Evolutionary conservation across 2,888 invertebrate species (phyloP), one percentile per base, ranked within the genome.

Genomic region (Lycophotia porphyrea): DNA sequence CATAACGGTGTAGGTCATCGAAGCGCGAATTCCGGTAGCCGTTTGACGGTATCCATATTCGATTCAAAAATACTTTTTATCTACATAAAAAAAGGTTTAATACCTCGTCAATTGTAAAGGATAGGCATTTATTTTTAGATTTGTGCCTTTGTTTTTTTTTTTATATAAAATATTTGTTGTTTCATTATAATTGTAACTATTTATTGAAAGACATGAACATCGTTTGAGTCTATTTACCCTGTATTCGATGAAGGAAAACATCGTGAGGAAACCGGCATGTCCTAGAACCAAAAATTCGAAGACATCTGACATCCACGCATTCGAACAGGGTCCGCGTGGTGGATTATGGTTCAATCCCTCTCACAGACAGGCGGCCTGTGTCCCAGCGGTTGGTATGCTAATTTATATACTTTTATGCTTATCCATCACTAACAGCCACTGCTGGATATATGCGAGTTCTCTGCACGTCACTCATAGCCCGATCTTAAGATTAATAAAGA

Each of bases 1-100:
- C 92, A 91, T 92, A 92, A 92, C 91, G 89, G 92, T 82, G 74
- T 76, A 71, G 78, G 81, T 86, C 85, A 87, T 79, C 68, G 86
- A 81, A 73, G 81, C 81, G 84, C 84, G 82, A 92, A 93, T 89
- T 92, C 93, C 92, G 91, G 93, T 93, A 93, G 93, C 92, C 78
- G 87, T 91, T 91, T 90, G 91, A 88, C 84, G 80, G 88, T 88
- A 87, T 85, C 83, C 47, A 73, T 78, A 79, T 72, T 86, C 83
- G 85, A 83, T 76, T 66, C 71, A 80, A 85, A 82, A 87, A 82
- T 80, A 83, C 74, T 74, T 76, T 74, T 80, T 73, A 27, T 52
- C 1, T 52, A 11, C 65, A 70, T 52, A 71, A 82, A 78, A 86
- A 87, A 83, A 79, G 70, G 79, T 77, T 78, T 77, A 68, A 71